Evolutionary conservation across 2,113 vertebrate species (phyloP).

Genomic region (Xenus cinereus): DNA sequence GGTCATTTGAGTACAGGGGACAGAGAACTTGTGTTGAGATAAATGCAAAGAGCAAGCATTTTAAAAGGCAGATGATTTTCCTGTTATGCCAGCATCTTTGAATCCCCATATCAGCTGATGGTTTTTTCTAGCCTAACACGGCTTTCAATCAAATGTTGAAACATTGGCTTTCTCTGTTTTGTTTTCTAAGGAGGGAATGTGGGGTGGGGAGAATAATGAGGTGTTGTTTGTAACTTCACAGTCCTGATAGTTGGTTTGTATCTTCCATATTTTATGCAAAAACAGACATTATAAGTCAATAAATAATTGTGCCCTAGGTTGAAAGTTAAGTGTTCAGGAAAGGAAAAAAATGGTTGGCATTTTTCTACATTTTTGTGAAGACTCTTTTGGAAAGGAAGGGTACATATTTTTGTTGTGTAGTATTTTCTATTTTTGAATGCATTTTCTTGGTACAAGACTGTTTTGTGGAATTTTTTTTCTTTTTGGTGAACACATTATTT

Average conservation of each 20-base stretch:
- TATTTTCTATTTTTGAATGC: slow-evolving; percentile 89
- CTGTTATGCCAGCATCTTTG: slow-evolving; percentile 41
- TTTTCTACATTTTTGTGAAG: slow-evolving; percentile 85
- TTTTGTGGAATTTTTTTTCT: slow-evolving; percentile 75
- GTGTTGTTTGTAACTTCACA: slow-evolving; percentile 74
- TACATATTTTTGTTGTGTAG: slow-evolving; percentile 89
- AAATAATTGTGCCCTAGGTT: slow-evolving; percentile 82
- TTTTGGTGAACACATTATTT: slow-evolving; percentile 84
- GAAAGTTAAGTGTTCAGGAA: slow-evolving; percentile 83
- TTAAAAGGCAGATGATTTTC: slow-evolving; percentile 68
- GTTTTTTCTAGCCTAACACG: slow-evolving; percentile 43
- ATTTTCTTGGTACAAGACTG: slow-evolving; percentile 88
- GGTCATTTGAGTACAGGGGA: not conserved
- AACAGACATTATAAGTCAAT: slow-evolving; percentile 80
- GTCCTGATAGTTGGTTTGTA: slow-evolving; percentile 79
- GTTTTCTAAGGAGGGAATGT: slow-evolving; percentile 70
- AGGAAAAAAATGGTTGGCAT: slow-evolving; percentile 77
- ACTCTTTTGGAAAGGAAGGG: slow-evolving; percentile 86
- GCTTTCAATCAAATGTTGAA: slow-evolving; percentile 59
- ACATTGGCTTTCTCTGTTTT: slow-evolving; percentile 72
- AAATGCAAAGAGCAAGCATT: slow-evolving; percentile 29
- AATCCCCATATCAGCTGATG: slow-evolving; percentile 32
- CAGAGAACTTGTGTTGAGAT: not conserved
- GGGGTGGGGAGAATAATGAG: slow-evolving; percentile 67
- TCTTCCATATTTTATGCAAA: slow-evolving; percentile 86